Evolutionary conservation across 2,888 invertebrate genomes (phyloP).

Genomic region (Eupithecia inturbata): DNA sequence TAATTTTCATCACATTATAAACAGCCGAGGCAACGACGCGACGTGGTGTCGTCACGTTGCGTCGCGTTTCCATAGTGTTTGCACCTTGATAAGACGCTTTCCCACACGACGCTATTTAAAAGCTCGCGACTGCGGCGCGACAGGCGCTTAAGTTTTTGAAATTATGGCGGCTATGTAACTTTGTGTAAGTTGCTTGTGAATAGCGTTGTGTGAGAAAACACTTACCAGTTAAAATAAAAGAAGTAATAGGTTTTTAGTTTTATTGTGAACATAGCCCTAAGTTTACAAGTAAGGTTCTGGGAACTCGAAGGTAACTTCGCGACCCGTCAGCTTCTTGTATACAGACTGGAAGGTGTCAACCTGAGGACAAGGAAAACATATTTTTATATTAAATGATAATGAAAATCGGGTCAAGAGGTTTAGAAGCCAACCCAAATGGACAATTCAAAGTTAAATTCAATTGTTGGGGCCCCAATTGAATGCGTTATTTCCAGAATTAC

Average conservation of each 20-base stretch:
- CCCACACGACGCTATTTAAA: too few relatives aligned
- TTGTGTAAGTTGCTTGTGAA: neutral
- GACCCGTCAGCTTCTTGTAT: conserved; percentile 99
- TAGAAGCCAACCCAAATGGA: neutral
- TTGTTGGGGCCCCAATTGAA: neutral
- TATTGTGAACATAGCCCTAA: conserved; percentile 81
- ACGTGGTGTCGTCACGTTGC: too few relatives aligned
- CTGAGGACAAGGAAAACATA: conserved; percentile 83
- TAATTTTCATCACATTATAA: too few relatives aligned
- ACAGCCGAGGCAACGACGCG: too few relatives aligned
- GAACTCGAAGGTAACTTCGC: conserved; percentile 99
- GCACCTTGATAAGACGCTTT: too few relatives aligned
- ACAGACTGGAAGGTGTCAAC: conserved; percentile 99
- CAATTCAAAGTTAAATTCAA: neutral
- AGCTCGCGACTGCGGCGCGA: too few relatives aligned
- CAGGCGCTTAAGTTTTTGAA: too few relatives aligned
- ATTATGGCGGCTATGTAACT: too few relatives aligned
- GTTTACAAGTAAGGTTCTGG: conserved; percentile 98
- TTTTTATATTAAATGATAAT: neutral
- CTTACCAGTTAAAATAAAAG: conserved; percentile 39
- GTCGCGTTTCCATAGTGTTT: too few relatives aligned
- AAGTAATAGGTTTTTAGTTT: conserved; percentile 66
- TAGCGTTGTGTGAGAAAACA: neutral
- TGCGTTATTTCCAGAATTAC: too few relatives aligned
- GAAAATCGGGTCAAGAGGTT: neutral